Conservation (phyloP, 35 echinoderm and acorn worm genomes). For the Ophiothrix spiculata region DNA sequence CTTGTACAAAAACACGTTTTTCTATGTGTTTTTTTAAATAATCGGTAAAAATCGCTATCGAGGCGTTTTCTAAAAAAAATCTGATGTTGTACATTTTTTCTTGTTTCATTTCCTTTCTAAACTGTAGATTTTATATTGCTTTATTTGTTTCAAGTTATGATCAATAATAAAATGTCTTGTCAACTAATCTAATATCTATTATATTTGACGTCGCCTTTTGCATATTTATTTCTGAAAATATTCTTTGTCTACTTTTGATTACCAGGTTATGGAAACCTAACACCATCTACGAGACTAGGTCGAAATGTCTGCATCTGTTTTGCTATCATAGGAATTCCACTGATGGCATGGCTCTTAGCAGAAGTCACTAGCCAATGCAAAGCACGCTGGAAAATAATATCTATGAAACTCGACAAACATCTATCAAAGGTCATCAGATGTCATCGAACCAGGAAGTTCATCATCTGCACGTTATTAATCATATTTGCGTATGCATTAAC, state of each 20-base stretch:
- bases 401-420: constrained; percentile 42
- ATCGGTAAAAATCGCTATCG: no score
- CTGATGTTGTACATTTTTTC: no score
- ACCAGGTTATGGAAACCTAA: constrained; percentile 78
- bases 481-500: constrained; percentile 52
- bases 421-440: background rate
- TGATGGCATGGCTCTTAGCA: constrained; percentile 70
- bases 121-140: no score
- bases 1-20: no score
- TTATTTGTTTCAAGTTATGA: no score
- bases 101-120: no score
- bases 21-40: no score
- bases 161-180: no score
- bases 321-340: constrained; percentile 82
- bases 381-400: constrained; percentile 25
- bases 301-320: constrained; percentile 76
- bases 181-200: background rate
- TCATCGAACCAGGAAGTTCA: background rate
- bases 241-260: background rate
- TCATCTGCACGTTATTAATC: constrained; percentile 7
- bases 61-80: no score
- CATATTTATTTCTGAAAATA: background rate
- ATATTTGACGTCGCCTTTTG: background rate
- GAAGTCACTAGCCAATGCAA: constrained; percentile 46
- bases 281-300: constrained; percentile 62